Evolutionary conservation across 2,113 vertebrate species (phyloP).

Genomic region (Antennarius striatus): DNA sequence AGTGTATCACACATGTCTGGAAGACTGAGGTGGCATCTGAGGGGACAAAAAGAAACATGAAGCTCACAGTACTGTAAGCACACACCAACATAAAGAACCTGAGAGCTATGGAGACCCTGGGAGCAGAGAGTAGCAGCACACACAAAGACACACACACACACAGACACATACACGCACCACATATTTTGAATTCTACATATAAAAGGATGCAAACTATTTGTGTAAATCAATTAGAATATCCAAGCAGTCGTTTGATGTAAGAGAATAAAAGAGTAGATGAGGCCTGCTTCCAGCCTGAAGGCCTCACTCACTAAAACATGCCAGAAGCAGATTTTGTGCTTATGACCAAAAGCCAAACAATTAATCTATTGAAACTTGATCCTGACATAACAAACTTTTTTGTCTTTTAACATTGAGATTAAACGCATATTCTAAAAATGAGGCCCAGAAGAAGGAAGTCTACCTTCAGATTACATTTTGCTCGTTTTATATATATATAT

Average conservation of each 20-base stretch:
- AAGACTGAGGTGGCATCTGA: conserved; percentile 71
- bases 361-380: conserved; percentile 2
- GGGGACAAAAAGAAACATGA: conserved; percentile 46
- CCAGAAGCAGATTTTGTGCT: conserved; percentile 43
- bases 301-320: conserved; percentile 44
- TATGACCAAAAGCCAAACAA: conserved; percentile 33
- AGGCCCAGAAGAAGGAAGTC: no score
- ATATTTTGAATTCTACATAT: conserved; percentile 29
- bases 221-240: conserved; percentile 24
- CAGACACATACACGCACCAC: neutral
- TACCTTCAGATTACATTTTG: no score
- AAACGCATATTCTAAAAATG: no score
- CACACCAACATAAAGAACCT: conserved; percentile 72
- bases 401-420: no score
- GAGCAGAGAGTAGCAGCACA: conserved; percentile 54
- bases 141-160: conserved; percentile 13
- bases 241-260: conserved; percentile 30
- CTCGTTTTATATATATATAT: no score
- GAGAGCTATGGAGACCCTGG: conserved; percentile 79
- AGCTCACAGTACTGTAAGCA: conserved; percentile 45
- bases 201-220: conserved; percentile 33
- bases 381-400: neutral
- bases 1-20: conserved; percentile 52
- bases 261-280: conserved; percentile 50
- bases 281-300: conserved; percentile 23